A percentile compares a stretch with the other conserved stretches of the same genome.
Conservation (phyloP, 2,113 vertebrate genomes). For the Semnopithecus entellus region DNA sequence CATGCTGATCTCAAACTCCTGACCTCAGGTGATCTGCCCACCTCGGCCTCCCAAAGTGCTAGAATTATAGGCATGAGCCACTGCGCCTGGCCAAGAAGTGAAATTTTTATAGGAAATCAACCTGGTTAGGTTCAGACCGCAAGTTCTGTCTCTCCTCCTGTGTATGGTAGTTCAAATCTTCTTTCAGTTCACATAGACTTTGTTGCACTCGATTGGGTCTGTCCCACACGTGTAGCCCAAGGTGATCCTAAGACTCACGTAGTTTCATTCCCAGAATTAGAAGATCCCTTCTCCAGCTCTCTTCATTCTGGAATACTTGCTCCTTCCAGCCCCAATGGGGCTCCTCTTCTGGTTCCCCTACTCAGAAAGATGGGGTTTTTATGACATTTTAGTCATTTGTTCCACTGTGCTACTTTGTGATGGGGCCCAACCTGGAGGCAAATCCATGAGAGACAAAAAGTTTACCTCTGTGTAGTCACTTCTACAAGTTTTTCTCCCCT, state of each 20-base stretch:
- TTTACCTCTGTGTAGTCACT: background rate
- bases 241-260: background rate
- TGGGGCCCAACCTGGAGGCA: background rate
- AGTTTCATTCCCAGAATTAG: background rate
- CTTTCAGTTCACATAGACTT: background rate
- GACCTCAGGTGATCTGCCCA: too few species aligned
- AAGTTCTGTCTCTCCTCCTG: background rate
- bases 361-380: background rate
- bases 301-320: background rate
- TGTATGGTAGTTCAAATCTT: background rate
- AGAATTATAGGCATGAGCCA: too few species aligned
- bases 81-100: background rate
- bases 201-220: background rate
- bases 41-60: too few species aligned
- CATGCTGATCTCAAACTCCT: too few species aligned
- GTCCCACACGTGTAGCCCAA: background rate
- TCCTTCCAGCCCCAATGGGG: background rate
- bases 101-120: too few species aligned
- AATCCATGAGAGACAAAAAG: background rate
- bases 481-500: background rate
- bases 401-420: background rate
- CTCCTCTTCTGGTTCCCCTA: background rate
- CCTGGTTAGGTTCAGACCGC: background rate
- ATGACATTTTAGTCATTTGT: background rate
- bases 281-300: background rate